Base-by-base conservation (phyloP, 53 echinoderm and acorn worm genomes). In the Antedon mediterranea region DNA sequence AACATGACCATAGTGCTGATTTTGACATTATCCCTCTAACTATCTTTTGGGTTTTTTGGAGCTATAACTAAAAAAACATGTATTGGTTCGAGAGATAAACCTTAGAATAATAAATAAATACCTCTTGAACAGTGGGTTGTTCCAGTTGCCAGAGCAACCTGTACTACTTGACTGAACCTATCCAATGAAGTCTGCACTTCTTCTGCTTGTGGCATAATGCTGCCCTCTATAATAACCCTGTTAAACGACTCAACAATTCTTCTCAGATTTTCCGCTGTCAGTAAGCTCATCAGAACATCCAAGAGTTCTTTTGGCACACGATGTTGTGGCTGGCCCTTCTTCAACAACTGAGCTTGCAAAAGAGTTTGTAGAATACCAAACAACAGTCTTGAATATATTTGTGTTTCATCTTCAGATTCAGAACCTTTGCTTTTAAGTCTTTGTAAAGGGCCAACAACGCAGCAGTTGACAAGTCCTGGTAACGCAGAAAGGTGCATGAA, bases 401-500 rank as follows among this genome's bases (percentile, higher is more conserved):
- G 29, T 32, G 0, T 71, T 43, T 71, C 28, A 28, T 73, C 26
- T 31, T 71, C 71, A 30, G 18, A 41, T 23, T 31, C 42, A 33
- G 5, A 42, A 34, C 28, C 28, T 0, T n/a, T 43, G 71, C 42
- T 32, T 30, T 27, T 28, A 14, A 13, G 14, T n/a, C 0, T 43
- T 0, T 73, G 30, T 0, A 87, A 41, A 0, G 80, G 80, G 28
- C 80, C 80, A 18, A 80, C 29, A 43, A 85, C 79, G 23, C 87
- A 87, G 28, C 83, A 83, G 23, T 83, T 83, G 30, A 87, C 80
- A 31, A 87, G 83, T 44, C 87, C 87, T 9, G 87, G 79, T 31
- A 87, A 74, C 28, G 87, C 29, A 72, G 73, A 30, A 75, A 71
- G 23, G 28, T 31, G 4, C 31, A 28, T 34, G 43, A 29, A 27